phyloP scores from a whole-genome alignment of 2,888 invertebrate species.

The Isotomurus palustris region DNA sequence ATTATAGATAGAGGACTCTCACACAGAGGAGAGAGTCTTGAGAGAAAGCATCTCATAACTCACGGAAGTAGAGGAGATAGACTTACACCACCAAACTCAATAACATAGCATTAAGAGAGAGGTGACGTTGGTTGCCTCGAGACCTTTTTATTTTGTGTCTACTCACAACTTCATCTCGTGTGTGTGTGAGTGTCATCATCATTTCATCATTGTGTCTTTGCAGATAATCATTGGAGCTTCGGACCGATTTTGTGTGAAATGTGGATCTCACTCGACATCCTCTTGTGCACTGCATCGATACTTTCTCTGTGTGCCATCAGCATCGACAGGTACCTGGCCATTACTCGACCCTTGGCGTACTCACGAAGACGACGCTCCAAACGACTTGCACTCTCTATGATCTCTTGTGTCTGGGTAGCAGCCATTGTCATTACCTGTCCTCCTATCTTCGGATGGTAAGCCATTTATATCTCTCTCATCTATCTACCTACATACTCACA shows the following conservation, averaged over 20 bases:
- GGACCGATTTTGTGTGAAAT: constrained; percentile 82
- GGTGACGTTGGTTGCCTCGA: no score
- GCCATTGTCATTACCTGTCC: constrained; percentile 90
- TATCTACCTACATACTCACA: not conserved
- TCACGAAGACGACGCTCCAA: constrained; percentile 81
- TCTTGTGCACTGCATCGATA: constrained; percentile 71
- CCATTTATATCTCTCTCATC: not conserved
- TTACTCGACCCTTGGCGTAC: constrained; percentile 87
- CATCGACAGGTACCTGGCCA: constrained; percentile 85
- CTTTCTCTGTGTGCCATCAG: constrained; percentile 77
- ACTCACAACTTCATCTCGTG: no score
- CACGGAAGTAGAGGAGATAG: no score
- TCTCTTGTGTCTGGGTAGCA: constrained; percentile 82
- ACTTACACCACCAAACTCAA: no score
- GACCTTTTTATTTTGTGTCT: no score
- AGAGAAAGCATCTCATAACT: no score
- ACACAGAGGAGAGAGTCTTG: no score
- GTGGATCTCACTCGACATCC: constrained; percentile 89
- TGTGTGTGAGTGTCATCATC: no score
- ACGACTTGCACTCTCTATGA: constrained; percentile 77
- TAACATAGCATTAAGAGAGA: no score
- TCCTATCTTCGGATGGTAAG: constrained; percentile 84
- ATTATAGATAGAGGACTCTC: no score
- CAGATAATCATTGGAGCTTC: constrained; percentile 65
- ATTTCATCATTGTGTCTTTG: no score